Evolutionary conservation across 2,113 vertebrate species (phyloP), one percentile per base, ranked within the genome.

Genomic region (Tetrao urogallus): DNA sequence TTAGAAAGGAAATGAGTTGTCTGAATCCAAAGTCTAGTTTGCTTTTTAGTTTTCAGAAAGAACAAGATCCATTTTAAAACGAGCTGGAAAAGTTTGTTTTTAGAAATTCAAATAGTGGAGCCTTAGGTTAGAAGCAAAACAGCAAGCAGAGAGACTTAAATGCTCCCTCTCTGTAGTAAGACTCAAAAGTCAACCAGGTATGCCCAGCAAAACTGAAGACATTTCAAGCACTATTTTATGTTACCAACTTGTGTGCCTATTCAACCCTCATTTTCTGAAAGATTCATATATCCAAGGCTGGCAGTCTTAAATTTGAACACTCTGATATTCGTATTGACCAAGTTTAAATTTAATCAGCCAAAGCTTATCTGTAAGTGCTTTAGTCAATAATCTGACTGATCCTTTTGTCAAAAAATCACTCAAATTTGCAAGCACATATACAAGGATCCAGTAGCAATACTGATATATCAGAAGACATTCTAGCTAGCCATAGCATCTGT

Each of bases 371-470:
- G 42, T 4, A 52, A 70, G 64, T 57, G 50, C 73, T 38, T n/a
- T 4, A 9, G 40, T 36, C 13, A 2, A 54, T 32, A 5, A 40
- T 18, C 13, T 0, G 11, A 34, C 43, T 0, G 4, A 27, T 1
- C 20, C 58, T 27, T 70, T 58, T 36, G 76, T 50, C 50, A 8
- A 4, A 25, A 12, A 30, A 38, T 38, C 18, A 6, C 12, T 25
- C 48, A 2, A 11, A 14, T 11, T 27, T 3, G 7, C 0, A 10
- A 19, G 25, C 52, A 6, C 5, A 0, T 1, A 8, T 43, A 5
- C 19, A 2, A 3, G 24, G 2, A 36, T 21, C 28, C 16, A 8
- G 16, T 1, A 42, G 42, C 52, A 30, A 3, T 4, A 2, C 56
- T 3, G 47, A 34, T 38, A 4, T 2, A 4, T 12, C 27, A 25